Evolutionary conservation across 2,888 invertebrate genomes (phyloP).

Genomic region (Pseudolycoriella hygida): DNA sequence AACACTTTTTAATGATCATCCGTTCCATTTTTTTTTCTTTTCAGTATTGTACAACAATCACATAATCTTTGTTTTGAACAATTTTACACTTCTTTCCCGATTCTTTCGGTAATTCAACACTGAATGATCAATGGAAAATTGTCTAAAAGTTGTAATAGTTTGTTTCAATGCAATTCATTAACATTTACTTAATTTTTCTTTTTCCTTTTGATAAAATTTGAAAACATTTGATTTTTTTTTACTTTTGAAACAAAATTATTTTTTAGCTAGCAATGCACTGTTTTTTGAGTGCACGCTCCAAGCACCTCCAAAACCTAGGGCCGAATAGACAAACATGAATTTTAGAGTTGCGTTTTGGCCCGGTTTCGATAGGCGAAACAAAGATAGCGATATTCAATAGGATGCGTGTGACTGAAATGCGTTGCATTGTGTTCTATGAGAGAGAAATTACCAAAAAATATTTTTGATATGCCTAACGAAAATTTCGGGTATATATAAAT

Average conservation of each 20-base stretch:
- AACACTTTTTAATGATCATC: too few relatives aligned
- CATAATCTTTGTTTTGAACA: too few relatives aligned
- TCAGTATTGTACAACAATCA: too few relatives aligned
- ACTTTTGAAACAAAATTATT: slow-evolving; percentile 5
- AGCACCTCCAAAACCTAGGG: slow-evolving; percentile 32
- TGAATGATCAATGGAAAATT: too few relatives aligned
- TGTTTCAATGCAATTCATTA: too few relatives aligned
- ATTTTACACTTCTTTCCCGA: too few relatives aligned
- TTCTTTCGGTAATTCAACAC: too few relatives aligned
- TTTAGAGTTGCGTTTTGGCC: slow-evolving; percentile 27
- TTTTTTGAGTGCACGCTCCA: slow-evolving; percentile 18
- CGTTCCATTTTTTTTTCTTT: too few relatives aligned
- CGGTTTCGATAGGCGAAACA: slow-evolving; percentile 8
- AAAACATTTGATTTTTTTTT: too few relatives aligned
- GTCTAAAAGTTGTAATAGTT: too few relatives aligned
- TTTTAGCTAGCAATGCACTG: slow-evolving; percentile 9
- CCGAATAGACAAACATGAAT: slow-evolving; percentile 30
- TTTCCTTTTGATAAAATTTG: too few relatives aligned
- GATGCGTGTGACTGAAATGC: neutral
- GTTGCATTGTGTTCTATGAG: slow-evolving; percentile 2
- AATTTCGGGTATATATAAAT: neutral
- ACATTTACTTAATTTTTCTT: too few relatives aligned
- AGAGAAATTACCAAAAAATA: slow-evolving; percentile 4
- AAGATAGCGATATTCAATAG: neutral
- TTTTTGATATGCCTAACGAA: slow-evolving; percentile 1